Percentiles rank a stretch among this genome's conserved stretches.
Evolutionary conservation across 2,888 invertebrate species (phyloP).

Genomic region (Embidobia sp.): DNA sequence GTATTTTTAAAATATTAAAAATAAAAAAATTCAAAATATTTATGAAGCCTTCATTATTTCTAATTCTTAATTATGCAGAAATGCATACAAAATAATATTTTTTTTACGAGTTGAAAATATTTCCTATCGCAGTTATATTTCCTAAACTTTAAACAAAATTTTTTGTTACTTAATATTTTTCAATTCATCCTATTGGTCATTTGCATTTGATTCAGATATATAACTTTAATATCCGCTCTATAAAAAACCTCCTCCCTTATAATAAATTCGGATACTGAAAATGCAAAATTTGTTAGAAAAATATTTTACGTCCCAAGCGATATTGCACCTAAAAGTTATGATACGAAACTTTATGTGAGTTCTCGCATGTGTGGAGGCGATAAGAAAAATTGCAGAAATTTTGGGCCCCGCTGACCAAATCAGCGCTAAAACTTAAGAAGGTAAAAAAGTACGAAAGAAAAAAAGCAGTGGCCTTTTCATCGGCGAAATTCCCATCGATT

Average conservation of each 20-base stretch:
- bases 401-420: neutral
- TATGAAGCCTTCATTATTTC: too few species aligned
- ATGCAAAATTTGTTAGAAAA: constrained; percentile 14
- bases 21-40: too few species aligned
- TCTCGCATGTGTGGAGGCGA: neutral
- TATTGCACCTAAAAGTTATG: constrained; percentile 10
- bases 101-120: too few species aligned
- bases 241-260: constrained; percentile 7
- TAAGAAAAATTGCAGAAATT: neutral
- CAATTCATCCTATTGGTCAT: constrained; percentile 18
- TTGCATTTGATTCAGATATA: constrained; percentile 33
- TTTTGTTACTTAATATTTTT: constrained; percentile 6
- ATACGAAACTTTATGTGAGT: constrained; percentile 8
- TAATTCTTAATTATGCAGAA: too few species aligned
- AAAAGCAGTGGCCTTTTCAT: too few species aligned
- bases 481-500: too few species aligned
- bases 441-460: too few species aligned
- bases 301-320: constrained; percentile 1
- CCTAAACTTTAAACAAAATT: neutral
- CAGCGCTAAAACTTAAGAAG: too few species aligned
- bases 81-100: too few species aligned
- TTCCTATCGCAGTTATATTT: too few species aligned
- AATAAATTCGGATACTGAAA: constrained; percentile 21
- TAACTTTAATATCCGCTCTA: constrained; percentile 21
- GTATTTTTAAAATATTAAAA: too few species aligned